Base-by-base conservation (phyloP, 2,888 invertebrate species). In the Diploptera punctata region DNA sequence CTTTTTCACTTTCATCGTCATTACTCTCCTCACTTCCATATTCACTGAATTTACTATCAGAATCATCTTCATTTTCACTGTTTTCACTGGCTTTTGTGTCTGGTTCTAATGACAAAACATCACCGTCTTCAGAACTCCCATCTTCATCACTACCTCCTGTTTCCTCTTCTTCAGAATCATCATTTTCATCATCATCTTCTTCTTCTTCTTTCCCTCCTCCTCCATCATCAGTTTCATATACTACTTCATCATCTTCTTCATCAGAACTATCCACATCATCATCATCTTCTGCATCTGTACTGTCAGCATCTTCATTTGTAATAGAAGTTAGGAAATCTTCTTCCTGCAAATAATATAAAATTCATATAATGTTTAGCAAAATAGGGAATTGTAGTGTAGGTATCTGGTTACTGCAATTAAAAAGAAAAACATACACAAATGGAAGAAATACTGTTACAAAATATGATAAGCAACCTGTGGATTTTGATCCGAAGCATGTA, bases 251-350 rank as follows among this genome's bases (percentile, higher is more conserved):
- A n/a, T 79, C 78, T 74, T 85, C 85, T 49, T 79, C 80, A 68
- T 83, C 83, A 19, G 78, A 77, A 57, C 79, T 79, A 76, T 78
- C 78, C 21, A 77, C 76, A 68, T 79, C 75, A 68, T 72, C 71
- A 13, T 81, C 82, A n/a, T 79, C 78, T 74, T 85, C 85, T 47
- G 83, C 84, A 33, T 85, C 86, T 10, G 84, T 81, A 72, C 82
- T 83, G 74, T 86, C 86, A 38, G 79, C 82, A 29, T 83, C 82
- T 70, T 82, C 81, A 73, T 82, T 79, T 33, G 72, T 52, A 16
- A 75, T 67, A 29, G 71, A 24, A 13, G 54, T 67, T 21, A 75
- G 57, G 19, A 76, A 65, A 68, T 73, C 21, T 38, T 71, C 68
- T 21, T 54, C 68, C 65, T 65, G 19, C 2, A 54, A 65, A 29